Conservation (phyloP, 2,888 invertebrate genomes). For the Chloroclysta siterata region DNA sequence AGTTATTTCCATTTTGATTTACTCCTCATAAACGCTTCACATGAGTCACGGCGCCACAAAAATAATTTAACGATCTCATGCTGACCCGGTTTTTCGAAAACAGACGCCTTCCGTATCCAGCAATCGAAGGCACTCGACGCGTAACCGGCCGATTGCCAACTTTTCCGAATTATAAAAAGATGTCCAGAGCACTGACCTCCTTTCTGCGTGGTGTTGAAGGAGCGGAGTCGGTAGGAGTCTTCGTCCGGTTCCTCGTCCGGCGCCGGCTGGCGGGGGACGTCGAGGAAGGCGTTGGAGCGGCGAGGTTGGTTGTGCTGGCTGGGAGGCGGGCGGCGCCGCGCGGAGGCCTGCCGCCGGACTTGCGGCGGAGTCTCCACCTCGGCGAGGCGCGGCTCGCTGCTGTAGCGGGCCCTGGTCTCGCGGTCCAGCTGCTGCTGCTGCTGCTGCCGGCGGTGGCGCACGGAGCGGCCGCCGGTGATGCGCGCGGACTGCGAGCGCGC, state of each 20-base stretch:
- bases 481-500: conserved; percentile 91
- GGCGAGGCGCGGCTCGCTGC: conserved; percentile 87
- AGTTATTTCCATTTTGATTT: conserved; percentile 68
- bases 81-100: conserved; percentile 56
- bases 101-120: conserved; percentile 42
- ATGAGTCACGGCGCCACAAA: conserved; percentile 69
- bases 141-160: conserved; percentile 69
- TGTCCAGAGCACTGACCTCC: conserved; percentile 86
- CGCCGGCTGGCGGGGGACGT: conserved; percentile 83
- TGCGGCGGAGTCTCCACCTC: conserved; percentile 89
- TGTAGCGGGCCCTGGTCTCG: conserved; percentile 85
- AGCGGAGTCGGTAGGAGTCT: conserved; percentile 95
- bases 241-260: conserved; percentile 89
- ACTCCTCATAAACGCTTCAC: conserved; percentile 62
- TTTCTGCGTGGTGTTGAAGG: conserved; percentile 96
- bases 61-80: conserved; percentile 61
- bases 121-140: conserved; percentile 48
- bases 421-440: conserved; percentile 78
- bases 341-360: conserved; percentile 86
- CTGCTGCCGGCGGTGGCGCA: conserved; percentile 74
- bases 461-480: conserved; percentile 87
- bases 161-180: conserved; percentile 56
- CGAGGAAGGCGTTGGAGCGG: conserved; percentile 89
- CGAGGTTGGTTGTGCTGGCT: conserved; percentile 80
- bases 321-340: conserved; percentile 81